Percentiles rank a stretch among this genome's conserved stretches.
phyloP scores from a whole-genome alignment of 2,113 vertebrate genomes.

The Caloenas nicobarica region DNA sequence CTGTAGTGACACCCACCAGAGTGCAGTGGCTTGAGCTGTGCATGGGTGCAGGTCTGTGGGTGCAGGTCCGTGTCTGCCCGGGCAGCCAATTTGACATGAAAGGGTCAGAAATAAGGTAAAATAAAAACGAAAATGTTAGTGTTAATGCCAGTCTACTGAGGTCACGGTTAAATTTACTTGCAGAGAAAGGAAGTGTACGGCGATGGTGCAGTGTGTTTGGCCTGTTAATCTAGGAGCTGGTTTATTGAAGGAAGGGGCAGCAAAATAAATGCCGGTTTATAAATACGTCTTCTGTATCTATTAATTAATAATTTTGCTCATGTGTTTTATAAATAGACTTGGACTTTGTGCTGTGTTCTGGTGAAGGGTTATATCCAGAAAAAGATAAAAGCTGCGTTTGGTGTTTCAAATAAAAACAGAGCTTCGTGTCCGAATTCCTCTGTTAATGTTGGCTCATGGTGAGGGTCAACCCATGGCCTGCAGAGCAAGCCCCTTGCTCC shows the following conservation, averaged over 20 bases:
- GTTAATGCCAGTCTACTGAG: constrained; percentile 51
- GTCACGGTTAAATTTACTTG: constrained; percentile 41
- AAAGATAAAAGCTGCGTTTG: constrained; percentile 43
- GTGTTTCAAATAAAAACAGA: constrained; percentile 54
- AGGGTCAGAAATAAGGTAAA: constrained; percentile 42
- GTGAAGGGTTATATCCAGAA: neutral
- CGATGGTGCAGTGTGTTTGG: neutral
- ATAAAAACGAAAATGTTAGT: neutral
- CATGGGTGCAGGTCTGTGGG: neutral
- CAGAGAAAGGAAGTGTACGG: constrained; percentile 8
- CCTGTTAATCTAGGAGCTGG: constrained; percentile 11
- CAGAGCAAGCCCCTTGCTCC: constrained; percentile 22
- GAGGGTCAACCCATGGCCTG: neutral
- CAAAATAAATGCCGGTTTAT: neutral
- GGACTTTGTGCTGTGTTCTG: neutral
- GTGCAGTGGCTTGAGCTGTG: neutral
- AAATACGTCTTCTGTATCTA: constrained; percentile 21
- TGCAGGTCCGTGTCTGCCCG: neutral
- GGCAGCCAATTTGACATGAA: neutral
- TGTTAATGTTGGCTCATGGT: constrained; percentile 35
- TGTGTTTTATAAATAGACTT: constrained; percentile 23
- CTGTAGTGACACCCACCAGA: neutral
- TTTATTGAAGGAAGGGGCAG: neutral
- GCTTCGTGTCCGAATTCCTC: constrained; percentile 28
- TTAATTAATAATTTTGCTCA: constrained; percentile 54